phyloP scores from a whole-genome alignment of 2,113 vertebrate genomes.

The Trematomus loennbergii region DNA sequence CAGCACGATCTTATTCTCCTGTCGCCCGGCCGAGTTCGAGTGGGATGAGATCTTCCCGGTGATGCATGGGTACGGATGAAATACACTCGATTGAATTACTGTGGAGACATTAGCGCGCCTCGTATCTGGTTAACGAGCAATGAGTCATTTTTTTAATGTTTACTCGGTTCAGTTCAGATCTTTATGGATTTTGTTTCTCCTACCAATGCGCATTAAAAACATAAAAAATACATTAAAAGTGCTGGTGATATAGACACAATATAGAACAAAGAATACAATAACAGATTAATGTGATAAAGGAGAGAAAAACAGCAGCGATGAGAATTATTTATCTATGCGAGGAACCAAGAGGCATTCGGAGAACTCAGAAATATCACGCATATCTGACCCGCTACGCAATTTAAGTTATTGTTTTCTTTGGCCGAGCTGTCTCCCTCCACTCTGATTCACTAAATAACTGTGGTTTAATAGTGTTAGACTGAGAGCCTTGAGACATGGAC shows the following conservation, averaged over 20 bases:
- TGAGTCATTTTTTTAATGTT: neutral
- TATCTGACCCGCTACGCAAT: no score
- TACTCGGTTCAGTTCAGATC: neutral
- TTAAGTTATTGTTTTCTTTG: no score
- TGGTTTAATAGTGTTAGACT: neutral
- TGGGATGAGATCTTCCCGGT: conserved; percentile 25
- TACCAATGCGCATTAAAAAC: neutral
- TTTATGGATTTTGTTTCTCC: neutral
- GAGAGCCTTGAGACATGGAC: neutral
- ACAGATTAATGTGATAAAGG: neutral
- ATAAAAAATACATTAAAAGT: neutral
- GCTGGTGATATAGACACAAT: neutral
- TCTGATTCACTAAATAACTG: neutral
- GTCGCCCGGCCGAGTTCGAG: conserved; percentile 8
- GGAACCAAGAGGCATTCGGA: neutral
- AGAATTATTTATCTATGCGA: no score
- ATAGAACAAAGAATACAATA: neutral
- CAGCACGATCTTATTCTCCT: conserved; percentile 7
- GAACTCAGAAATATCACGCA: no score
- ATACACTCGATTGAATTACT: neutral
- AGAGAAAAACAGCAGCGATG: neutral
- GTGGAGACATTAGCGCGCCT: conserved; percentile 3
- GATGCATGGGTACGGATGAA: neutral
- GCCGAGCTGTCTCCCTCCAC: no score
- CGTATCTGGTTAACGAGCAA: neutral